phyloP scores from a whole-genome alignment of 2,113 vertebrate genomes.

The Arenaria interpres region DNA sequence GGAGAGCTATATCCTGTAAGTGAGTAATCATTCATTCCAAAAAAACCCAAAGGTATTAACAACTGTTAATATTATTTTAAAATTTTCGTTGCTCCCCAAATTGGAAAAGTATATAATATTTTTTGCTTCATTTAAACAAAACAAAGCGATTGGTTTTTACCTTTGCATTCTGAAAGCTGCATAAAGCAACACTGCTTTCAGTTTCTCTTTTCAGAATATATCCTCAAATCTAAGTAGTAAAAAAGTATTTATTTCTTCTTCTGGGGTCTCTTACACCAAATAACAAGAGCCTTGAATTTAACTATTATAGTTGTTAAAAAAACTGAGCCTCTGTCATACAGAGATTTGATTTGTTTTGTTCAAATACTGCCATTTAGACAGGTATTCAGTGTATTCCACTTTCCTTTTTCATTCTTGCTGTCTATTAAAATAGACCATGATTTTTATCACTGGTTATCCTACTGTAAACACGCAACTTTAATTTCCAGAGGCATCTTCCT shows the following conservation, averaged over 20 bases:
- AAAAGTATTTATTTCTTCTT: background rate
- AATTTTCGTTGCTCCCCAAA: background rate
- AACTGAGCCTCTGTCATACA: background rate
- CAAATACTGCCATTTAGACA: background rate
- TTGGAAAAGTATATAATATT: background rate
- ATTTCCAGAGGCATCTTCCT: conserved; percentile 55
- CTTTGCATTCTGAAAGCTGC: conserved; percentile 17
- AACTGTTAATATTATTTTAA: background rate
- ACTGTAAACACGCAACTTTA: conserved; percentile 66
- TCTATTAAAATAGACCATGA: conserved; percentile 45
- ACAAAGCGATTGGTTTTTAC: background rate
- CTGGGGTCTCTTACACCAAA: background rate
- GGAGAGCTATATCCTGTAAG: background rate
- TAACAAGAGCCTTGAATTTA: conserved; percentile 14
- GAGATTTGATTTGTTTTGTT: conserved; percentile 11
- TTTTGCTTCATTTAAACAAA: background rate
- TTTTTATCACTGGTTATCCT: conserved; percentile 58
- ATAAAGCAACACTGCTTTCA: background rate
- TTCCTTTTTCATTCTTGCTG: background rate
- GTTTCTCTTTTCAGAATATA: background rate
- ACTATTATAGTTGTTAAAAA: conserved; percentile 4
- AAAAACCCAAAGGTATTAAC: background rate
- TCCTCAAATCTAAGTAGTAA: background rate
- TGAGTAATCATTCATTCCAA: background rate
- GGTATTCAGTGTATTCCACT: background rate